phyloP scores from a whole-genome alignment of 2,113 vertebrate genomes.

The Otis tarda region DNA sequence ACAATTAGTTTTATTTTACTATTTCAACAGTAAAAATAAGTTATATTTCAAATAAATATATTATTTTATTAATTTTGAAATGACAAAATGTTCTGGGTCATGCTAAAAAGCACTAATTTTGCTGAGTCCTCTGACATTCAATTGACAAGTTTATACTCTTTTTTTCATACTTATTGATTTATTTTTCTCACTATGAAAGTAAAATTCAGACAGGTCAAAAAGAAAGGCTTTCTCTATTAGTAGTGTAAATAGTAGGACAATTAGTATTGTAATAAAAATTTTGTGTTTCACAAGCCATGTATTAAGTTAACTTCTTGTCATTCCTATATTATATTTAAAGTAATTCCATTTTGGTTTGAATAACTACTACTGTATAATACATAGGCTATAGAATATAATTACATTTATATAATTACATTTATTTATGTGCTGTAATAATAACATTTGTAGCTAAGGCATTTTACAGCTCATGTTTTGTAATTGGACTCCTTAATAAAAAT shows the following conservation, averaged over 20 bases:
- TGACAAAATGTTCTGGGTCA: not conserved
- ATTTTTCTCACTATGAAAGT: not conserved
- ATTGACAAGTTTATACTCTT: not conserved
- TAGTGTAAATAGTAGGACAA: not conserved
- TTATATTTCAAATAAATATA: not conserved
- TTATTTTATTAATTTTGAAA: not conserved
- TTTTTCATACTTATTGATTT: not conserved
- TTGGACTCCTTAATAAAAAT: not conserved
- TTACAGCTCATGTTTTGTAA: not conserved
- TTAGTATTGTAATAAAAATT: not conserved
- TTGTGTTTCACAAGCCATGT: not conserved
- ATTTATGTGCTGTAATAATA: not conserved
- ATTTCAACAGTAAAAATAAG: not conserved
- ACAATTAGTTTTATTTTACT: not conserved
- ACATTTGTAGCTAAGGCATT: not conserved
- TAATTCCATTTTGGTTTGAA: not conserved
- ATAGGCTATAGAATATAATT: not conserved
- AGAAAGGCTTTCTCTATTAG: not conserved
- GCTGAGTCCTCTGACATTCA: not conserved
- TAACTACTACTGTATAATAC: not conserved
- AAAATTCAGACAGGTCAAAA: not conserved
- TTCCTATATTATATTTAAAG: not conserved
- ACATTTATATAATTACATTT: not conserved
- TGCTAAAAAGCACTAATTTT: not conserved
- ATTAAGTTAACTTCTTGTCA: not conserved